Conservation (phyloP, 1,140 invertebrate genomes). For the Adelges cooleyi region DNA sequence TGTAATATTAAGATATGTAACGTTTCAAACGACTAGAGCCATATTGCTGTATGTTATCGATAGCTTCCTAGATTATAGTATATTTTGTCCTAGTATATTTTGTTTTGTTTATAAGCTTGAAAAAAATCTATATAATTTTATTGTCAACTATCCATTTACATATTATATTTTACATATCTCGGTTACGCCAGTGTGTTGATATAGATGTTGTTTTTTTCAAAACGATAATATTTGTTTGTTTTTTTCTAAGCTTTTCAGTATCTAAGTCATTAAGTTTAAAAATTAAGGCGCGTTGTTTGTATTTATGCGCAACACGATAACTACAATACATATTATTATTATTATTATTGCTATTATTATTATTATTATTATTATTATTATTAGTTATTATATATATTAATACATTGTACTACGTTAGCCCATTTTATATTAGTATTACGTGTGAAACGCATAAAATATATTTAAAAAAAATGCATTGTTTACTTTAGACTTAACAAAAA, state of each 20-base stretch:
- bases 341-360: neutral
- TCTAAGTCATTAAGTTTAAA: slow-evolving; percentile 25
- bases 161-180: slow-evolving; percentile 23
- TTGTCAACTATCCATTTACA: neutral
- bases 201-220: slow-evolving; percentile 1
- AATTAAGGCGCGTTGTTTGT: slow-evolving; percentile 16
- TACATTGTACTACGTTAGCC: slow-evolving; percentile 2
- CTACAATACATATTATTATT: neutral
- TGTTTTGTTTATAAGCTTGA: too few species aligned
- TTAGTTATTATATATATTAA: slow-evolving; percentile 15
- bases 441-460: too few species aligned
- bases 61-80: neutral
- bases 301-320: slow-evolving; percentile 16
- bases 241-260: slow-evolving; percentile 17
- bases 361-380: slow-evolving; percentile 11
- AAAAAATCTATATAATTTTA: neutral
- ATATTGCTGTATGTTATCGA: too few species aligned
- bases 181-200: slow-evolving; percentile 13
- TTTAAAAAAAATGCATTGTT: slow-evolving; percentile 1
- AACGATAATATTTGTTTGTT: neutral
- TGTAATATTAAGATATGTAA: too few species aligned
- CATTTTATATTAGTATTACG: too few species aligned
- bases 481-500: slow-evolving; percentile 20
- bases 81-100: too few species aligned
- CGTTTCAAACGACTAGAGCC: too few species aligned